Evolutionary conservation across 2,113 vertebrate species (phyloP).

Genomic region (Puma concolor): DNA sequence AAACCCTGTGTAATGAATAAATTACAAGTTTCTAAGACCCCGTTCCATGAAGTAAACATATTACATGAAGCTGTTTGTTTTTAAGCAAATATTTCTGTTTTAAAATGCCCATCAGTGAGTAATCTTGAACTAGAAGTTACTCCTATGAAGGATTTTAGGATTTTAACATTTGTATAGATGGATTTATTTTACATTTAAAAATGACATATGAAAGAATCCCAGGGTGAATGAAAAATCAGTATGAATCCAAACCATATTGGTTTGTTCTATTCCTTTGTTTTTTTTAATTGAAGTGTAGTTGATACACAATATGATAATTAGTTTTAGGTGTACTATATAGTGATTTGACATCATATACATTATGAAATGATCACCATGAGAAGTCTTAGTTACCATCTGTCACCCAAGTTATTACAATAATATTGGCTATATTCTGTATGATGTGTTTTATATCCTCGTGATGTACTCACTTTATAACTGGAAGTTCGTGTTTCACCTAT

Average conservation of each 20-base stretch:
- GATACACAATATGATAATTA: background rate
- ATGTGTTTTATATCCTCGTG: too few species aligned
- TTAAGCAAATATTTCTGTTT: constrained; percentile 43
- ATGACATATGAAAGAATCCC: background rate
- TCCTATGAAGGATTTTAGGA: constrained; percentile 29
- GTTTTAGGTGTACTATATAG: background rate
- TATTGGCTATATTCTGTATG: background rate
- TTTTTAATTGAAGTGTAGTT: background rate
- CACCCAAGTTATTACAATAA: background rate
- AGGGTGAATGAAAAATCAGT: background rate
- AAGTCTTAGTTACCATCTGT: background rate
- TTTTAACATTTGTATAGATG: constrained; percentile 19
- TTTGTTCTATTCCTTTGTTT: constrained; percentile 3
- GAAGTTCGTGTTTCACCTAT: background rate
- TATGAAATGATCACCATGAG: background rate
- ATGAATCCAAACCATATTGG: background rate
- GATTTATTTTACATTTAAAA: constrained; percentile 45
- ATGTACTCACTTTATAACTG: background rate
- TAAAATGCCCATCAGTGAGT: background rate
- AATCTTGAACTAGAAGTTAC: background rate
- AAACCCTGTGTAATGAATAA: background rate
- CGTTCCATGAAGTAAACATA: background rate
- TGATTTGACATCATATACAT: background rate
- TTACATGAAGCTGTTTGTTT: constrained; percentile 8
- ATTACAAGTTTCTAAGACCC: background rate